Evolutionary conservation across 2,113 vertebrate genomes (phyloP).

Genomic region (Pangasianodon hypophthalmus): DNA sequence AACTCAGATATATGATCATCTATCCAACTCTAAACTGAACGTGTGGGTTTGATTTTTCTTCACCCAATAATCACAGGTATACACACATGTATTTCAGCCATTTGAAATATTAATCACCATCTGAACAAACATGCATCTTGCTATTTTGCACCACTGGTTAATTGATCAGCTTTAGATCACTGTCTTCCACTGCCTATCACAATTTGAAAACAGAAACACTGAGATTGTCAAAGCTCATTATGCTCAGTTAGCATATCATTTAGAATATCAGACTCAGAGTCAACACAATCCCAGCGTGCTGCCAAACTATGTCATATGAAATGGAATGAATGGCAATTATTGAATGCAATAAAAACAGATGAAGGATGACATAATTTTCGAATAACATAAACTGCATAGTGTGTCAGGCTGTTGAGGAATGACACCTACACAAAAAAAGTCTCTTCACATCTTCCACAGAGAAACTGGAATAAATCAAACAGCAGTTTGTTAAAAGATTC

Average conservation of each 20-base stretch:
- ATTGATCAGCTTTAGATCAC: slow-evolving; percentile 9
- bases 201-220: slow-evolving; percentile 28
- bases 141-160: slow-evolving; percentile 45
- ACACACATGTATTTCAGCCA: slow-evolving; percentile 32
- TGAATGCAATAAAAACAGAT: slow-evolving; percentile 22
- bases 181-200: slow-evolving; percentile 33
- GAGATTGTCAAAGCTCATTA: slow-evolving; percentile 3
- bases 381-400: not conserved
- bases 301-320: slow-evolving; percentile 37
- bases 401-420: slow-evolving; percentile 43
- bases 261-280: not conserved
- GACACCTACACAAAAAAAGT: slow-evolving; percentile 28
- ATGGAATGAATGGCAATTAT: not conserved
- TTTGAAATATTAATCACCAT: slow-evolving; percentile 61
- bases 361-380: not conserved
- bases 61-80: not conserved
- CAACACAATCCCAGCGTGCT: slow-evolving; percentile 15
- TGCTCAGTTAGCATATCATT: not conserved
- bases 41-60: not conserved
- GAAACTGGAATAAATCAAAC: slow-evolving; percentile 24
- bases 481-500: slow-evolving; percentile 47
- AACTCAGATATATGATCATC: not conserved
- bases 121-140: slow-evolving; percentile 29
- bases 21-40: not conserved
- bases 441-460: not conserved